Evolutionary conservation across 1,140 invertebrate genomes (phyloP).

Genomic region (Drosophila pachea): DNA sequence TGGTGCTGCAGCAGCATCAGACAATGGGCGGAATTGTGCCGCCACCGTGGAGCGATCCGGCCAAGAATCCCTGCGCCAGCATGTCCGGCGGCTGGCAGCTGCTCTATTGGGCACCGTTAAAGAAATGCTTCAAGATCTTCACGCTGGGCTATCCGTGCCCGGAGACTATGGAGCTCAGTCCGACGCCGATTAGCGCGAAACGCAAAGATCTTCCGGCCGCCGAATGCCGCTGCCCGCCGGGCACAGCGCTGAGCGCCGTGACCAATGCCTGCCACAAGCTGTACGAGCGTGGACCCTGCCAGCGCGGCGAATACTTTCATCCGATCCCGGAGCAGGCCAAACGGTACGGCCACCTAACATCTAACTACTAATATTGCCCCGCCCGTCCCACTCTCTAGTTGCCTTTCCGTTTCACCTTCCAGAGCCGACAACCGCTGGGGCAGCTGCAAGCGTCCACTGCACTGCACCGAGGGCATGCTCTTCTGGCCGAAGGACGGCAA

Average conservation of each 20-base stretch:
- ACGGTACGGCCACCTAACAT: no score
- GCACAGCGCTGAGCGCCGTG: slow-evolving; percentile 83
- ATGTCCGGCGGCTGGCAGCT: slow-evolving; percentile 90
- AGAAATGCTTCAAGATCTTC: slow-evolving; percentile 92
- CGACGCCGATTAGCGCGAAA: slow-evolving; percentile 75
- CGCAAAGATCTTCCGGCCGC: slow-evolving; percentile 79
- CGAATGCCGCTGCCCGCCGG: slow-evolving; percentile 88
- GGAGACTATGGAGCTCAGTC: slow-evolving; percentile 89
- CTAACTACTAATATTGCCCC: no score
- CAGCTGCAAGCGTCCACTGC: slow-evolving; percentile 83
- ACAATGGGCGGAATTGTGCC: slow-evolving; percentile 83
- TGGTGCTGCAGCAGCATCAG: slow-evolving; percentile 46
- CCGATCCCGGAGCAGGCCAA: slow-evolving; percentile 54
- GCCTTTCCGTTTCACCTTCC: not conserved
- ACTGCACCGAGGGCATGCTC: slow-evolving; percentile 82
- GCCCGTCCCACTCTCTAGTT: no score
- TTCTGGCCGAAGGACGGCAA: slow-evolving; percentile 86
- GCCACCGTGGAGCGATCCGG: slow-evolving; percentile 90
- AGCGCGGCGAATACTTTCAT: slow-evolving; percentile 81
- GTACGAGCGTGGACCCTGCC: slow-evolving; percentile 85
- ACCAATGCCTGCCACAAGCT: slow-evolving; percentile 84
- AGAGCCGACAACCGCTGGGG: slow-evolving; percentile 82
- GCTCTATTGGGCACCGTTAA: slow-evolving; percentile 89
- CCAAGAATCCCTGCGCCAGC: slow-evolving; percentile 88
- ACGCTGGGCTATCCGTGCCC: slow-evolving; percentile 88